Evolutionary conservation across 1,140 invertebrate genomes (phyloP), one percentile per base, ranked within the genome.

Genomic region (Batillaria attramentaria): DNA sequence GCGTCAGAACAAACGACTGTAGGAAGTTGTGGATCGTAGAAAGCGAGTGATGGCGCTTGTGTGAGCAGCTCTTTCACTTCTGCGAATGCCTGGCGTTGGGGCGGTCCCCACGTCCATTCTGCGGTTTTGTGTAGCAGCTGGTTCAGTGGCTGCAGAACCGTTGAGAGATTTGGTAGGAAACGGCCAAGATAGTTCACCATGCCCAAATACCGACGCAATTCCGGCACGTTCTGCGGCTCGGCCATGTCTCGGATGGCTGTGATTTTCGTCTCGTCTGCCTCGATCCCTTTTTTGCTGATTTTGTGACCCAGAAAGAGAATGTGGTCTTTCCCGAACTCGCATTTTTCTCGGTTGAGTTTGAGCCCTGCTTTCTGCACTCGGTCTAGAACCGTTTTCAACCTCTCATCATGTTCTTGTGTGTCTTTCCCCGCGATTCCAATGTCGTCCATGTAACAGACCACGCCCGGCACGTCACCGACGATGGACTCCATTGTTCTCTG

Each of bases 131-230:
- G 42, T 37, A 81, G 28, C 0, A 82, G 37, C 33, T 79, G 73
- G n/a, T 72, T 76, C 39, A 81, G 65, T 5, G 70, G 77, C 42
- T 37, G 35, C 41, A 78, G 62, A 0, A 72, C 57, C 4, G 39
- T 76, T 33, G 77, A 72, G 24, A 83, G 42, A 24, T 81, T 68
- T 42, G 70, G 72, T 20, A 79, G 62, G 79, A 92, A 92, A 33
- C 90, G 72, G 35, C 82, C 77, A 76, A 92, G 92, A 83, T 90
- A 93, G 35, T 89, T 88, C 28, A 88, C 82, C 81, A 91, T 83
- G 2, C 91, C 91, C 43, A 91, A 60, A 84, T 91, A 84, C 72
- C 84, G 78, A 77, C 84, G 83, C 8, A 57, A 13, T 24, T 62
- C 73, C 10, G 54, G 28, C 20, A 76, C 33, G 50, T 76, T 37